These are phyloP conservation scores for Listrodromus nycthemerus DNA, from an alignment of 2,888 invertebrate species.

Conservation along the genomic window DNA sequence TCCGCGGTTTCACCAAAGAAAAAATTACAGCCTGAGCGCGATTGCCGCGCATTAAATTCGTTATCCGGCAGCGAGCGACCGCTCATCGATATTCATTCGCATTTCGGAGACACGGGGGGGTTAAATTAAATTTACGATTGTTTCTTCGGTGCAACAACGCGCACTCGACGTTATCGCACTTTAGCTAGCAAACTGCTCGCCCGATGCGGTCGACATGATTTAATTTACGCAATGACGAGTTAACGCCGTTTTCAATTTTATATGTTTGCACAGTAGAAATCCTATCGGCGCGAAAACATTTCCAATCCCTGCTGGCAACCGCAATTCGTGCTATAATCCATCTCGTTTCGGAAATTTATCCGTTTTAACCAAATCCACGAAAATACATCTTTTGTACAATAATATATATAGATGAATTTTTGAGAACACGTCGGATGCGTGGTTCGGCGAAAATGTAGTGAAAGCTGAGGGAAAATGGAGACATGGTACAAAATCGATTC, in stretches of 20 bases:
- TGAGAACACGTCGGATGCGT: too few species aligned
- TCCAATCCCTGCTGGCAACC: too few species aligned
- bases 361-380: too few species aligned
- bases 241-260: slow-evolving; percentile 23
- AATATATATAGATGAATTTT: too few species aligned
- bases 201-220: slow-evolving; percentile 14
- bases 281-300: neutral
- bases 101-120: slow-evolving; percentile 20
- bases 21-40: too few species aligned
- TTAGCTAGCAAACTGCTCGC: slow-evolving; percentile 8
- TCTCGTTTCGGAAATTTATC: too few species aligned
- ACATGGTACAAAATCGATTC: too few species aligned
- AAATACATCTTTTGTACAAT: too few species aligned
- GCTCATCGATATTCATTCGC: slow-evolving; percentile 12
- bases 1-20: too few species aligned
- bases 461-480: too few species aligned
- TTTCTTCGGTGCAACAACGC: slow-evolving; percentile 16
- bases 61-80: neutral
- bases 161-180: slow-evolving; percentile 8
- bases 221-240: slow-evolving; percentile 31
- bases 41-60: slow-evolving; percentile 1
- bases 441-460: too few species aligned
- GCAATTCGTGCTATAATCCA: neutral
- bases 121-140: slow-evolving; percentile 40
- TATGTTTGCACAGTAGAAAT: slow-evolving; percentile 6